These are phyloP conservation scores for Notechis scutatus DNA, from an alignment of 2,113 vertebrate species.

Conservation along the genomic window DNA sequence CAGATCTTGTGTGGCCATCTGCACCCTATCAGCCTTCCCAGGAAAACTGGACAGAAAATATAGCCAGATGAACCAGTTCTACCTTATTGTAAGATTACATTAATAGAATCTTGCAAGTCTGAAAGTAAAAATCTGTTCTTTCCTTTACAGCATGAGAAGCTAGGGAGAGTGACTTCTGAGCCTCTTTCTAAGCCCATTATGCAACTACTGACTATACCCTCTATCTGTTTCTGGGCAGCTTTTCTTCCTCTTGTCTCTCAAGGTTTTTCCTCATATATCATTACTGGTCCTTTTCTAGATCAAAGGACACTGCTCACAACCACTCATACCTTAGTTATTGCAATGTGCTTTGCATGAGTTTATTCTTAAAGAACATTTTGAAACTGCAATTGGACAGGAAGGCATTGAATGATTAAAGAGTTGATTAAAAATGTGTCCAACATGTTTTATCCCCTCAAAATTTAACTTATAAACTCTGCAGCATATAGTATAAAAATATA, in stretches of 20 bases:
- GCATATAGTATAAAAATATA: background rate
- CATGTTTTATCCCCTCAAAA: background rate
- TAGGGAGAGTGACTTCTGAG: background rate
- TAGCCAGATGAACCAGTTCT: background rate
- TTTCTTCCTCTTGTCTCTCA: background rate
- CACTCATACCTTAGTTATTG: background rate
- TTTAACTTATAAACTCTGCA: background rate
- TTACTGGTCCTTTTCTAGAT: background rate
- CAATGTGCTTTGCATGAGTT: background rate
- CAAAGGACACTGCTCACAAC: background rate
- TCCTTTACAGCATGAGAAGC: background rate
- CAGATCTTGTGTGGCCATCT: background rate
- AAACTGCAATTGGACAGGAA: background rate
- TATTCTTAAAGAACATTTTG: background rate
- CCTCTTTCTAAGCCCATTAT: background rate
- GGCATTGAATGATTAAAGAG: background rate
- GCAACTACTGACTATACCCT: no score
- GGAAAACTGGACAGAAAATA: background rate
- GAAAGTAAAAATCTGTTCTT: background rate
- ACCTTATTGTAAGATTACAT: background rate
- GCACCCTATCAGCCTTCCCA: background rate
- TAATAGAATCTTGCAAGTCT: background rate
- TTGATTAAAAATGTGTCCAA: background rate
- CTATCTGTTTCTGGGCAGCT: background rate
- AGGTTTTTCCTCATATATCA: background rate